A percentile compares a stretch with the other conserved stretches of the same genome.
Conservation (phyloP, 1,140 invertebrate genomes). For the Drosophila pruinosa region DNA sequence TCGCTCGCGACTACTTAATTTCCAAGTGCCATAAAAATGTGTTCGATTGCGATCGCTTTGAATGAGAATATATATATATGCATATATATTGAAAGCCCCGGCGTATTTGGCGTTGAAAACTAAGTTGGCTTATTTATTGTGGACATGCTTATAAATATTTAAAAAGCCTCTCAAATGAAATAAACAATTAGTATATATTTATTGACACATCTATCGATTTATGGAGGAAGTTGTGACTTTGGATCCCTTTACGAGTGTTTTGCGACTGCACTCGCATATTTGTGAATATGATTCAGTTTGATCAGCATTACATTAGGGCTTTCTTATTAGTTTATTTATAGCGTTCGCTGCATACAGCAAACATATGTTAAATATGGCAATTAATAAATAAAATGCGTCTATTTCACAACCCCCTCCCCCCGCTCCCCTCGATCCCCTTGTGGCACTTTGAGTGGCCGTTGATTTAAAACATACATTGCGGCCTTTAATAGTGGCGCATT, state of each 20-base stretch:
- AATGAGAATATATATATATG: neutral
- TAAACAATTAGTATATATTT: constrained; percentile 57
- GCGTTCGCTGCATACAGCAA: neutral
- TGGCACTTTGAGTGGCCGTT: constrained; percentile 32
- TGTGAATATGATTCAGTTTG: constrained; percentile 10
- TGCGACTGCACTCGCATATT: neutral
- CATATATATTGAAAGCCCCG: constrained; percentile 35
- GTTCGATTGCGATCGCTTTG: constrained; percentile 12
- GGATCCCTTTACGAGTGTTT: constrained; percentile 30
- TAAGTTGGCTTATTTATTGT: constrained; percentile 52
- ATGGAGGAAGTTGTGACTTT: constrained; percentile 10
- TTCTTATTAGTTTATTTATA: constrained; percentile 23
- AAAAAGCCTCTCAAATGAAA: constrained; percentile 45
- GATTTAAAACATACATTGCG: constrained; percentile 50
- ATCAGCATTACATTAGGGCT: too few relatives aligned
- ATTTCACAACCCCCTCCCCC: constrained; percentile 36
- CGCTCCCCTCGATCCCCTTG: neutral
- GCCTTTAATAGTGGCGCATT: constrained; percentile 44
- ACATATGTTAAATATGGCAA: constrained; percentile 64
- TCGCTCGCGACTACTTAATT: constrained; percentile 35
- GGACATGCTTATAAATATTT: constrained; percentile 50
- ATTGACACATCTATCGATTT: constrained; percentile 40
- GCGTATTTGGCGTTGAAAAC: constrained; percentile 46
- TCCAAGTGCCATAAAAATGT: constrained; percentile 54
- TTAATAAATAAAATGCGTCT: constrained; percentile 74